These are phyloP conservation scores for Ctenoplectra terminalis DNA, from an alignment of 1,140 invertebrate genomes.

Conservation along the genomic window DNA sequence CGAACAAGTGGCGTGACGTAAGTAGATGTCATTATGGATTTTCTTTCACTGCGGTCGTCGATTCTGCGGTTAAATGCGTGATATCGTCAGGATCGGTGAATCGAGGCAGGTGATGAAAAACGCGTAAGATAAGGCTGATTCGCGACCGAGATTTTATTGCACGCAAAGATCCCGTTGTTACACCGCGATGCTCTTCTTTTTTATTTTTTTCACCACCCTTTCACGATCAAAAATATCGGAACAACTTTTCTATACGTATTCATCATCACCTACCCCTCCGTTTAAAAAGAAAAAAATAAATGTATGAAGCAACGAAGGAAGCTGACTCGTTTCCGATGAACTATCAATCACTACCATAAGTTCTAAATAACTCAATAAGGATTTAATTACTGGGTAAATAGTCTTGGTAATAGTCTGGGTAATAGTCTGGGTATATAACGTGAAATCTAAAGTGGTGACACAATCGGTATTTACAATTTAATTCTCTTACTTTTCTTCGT, in stretches of 20 bases:
- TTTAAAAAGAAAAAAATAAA: not conserved
- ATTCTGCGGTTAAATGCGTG: slow-evolving; percentile 33
- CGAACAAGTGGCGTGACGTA: slow-evolving; percentile 28
- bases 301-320: not conserved
- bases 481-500: slow-evolving; percentile 90
- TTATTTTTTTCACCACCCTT: not conserved
- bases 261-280: not conserved
- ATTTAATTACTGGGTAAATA: not conserved
- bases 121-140: not conserved
- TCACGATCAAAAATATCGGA: not conserved
- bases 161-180: not conserved
- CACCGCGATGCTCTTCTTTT: not conserved
- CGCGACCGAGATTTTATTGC: not conserved
- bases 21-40: slow-evolving; percentile 52
- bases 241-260: too few relatives aligned
- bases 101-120: slow-evolving; percentile 5
- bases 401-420: too few relatives aligned
- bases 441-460: not conserved
- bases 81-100: slow-evolving; percentile 24
- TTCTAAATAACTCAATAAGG: not conserved
- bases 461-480: not conserved
- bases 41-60: slow-evolving; percentile 56
- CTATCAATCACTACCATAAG: not conserved
- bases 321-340: not conserved
- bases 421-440: not conserved